A percentile compares a stretch with the other conserved stretches of the same genome.
These are phyloP conservation scores for Danio choprae DNA, from an alignment of 2,797 vertebrate genomes.

Conservation along the genomic window DNA sequence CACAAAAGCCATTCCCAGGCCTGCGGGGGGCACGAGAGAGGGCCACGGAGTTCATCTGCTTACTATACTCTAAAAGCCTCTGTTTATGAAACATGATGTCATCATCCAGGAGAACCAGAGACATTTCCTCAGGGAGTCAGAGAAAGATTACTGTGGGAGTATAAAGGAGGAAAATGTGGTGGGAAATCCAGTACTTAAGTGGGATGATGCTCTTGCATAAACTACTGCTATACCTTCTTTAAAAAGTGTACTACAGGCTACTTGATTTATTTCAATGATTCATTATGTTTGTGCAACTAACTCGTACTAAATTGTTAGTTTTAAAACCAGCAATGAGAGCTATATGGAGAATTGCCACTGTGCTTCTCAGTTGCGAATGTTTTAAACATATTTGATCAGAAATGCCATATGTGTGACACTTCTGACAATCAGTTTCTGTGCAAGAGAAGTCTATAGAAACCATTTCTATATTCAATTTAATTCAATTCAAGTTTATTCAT, in stretches of 20 bases:
- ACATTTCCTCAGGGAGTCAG: background rate
- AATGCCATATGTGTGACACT: too few relatives aligned
- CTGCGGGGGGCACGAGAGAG: slow-evolving; percentile 59
- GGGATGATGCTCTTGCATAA: background rate
- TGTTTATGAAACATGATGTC: slow-evolving; percentile 27
- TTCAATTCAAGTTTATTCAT: too few relatives aligned
- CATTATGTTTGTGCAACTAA: too few relatives aligned
- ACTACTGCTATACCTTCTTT: background rate
- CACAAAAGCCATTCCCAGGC: slow-evolving; percentile 25
- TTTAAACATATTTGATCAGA: too few relatives aligned
- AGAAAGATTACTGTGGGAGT: slow-evolving; percentile 17
- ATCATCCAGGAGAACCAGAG: background rate
- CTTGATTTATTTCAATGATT: too few relatives aligned
- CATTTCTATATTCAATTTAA: too few relatives aligned
- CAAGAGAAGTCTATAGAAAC: too few relatives aligned
- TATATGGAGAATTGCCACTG: too few relatives aligned
- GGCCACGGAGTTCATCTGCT: slow-evolving; percentile 58
- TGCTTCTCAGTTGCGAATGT: too few relatives aligned
- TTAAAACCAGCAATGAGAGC: too few relatives aligned
- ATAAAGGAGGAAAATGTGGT: slow-evolving; percentile 32
- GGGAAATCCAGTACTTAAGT: slow-evolving; percentile 23
- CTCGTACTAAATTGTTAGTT: too few relatives aligned
- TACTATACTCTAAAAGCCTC: background rate
- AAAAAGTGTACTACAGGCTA: background rate
- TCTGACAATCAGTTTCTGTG: too few relatives aligned